phyloP scores from a whole-genome alignment of 1,140 invertebrate genomes.

The Holcopasites calliopsidis region DNA sequence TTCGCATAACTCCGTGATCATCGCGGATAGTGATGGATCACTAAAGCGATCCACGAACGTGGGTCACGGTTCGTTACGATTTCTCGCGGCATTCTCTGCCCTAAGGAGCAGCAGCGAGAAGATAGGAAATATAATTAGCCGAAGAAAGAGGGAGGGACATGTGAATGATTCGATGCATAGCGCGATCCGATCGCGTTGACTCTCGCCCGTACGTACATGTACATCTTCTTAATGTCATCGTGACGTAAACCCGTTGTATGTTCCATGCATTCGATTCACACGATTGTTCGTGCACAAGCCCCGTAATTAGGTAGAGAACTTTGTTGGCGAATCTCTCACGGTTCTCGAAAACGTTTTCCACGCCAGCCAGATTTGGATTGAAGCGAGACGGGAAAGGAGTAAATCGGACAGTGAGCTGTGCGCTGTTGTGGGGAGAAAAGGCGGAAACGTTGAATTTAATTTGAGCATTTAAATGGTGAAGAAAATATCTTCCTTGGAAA shows the following conservation, averaged over 20 bases:
- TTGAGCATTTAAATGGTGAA: no score
- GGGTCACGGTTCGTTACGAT: conserved; percentile 68
- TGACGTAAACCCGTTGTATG: conserved; percentile 39
- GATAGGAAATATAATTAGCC: conserved; percentile 44
- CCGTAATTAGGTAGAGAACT: conserved; percentile 27
- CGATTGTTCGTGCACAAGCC: conserved; percentile 34
- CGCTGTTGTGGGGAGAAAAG: background rate
- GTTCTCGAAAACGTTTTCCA: conserved; percentile 32
- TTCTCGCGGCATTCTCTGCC: conserved; percentile 58
- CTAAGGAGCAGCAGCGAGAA: background rate
- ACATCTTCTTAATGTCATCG: conserved; percentile 43
- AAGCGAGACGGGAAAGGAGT: background rate
- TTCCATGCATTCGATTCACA: conserved; percentile 40
- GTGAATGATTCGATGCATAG: conserved; percentile 38
- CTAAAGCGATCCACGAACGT: conserved; percentile 38
- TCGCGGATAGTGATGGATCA: conserved; percentile 69
- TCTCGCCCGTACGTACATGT: conserved; percentile 11
- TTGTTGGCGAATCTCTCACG: conserved; percentile 14
- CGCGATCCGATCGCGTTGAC: conserved; percentile 29
- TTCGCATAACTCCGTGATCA: conserved; percentile 70
- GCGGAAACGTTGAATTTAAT: background rate
- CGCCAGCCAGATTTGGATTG: background rate
- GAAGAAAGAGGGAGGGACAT: conserved; percentile 26
- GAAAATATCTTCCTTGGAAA: no score
- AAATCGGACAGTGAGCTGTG: background rate